Base-by-base conservation (phyloP, 2,888 invertebrate genomes). In the Chouioia cunea region DNA sequence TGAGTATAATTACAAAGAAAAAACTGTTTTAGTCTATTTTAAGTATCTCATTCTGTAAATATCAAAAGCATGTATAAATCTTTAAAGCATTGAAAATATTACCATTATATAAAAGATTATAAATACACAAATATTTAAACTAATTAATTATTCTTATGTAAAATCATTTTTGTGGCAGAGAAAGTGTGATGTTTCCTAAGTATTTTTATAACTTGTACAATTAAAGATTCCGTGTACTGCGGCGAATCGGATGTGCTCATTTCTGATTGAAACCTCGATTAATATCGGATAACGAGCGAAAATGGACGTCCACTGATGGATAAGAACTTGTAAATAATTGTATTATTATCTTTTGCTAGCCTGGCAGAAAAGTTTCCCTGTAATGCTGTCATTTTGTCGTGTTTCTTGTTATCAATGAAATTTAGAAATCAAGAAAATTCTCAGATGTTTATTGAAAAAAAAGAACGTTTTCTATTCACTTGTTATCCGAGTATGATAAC, bases 321-420 rank as follows among this genome's bases (percentile, higher is more conserved):
- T 22, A 50, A 53, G 14, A 57, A 52, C 22, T 63, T 70, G 67
- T 73, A 73, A 70, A 73, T 67, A 73, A 60, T 64, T n/a, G 22
- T 70, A 36, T 64, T 64, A 48, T 23, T 48, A 58, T 65, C 56
- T 69, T 73, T 65, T 69, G 22, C 65, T 65, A 65, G 65, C 60
- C 50, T 68, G 62, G 65, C 68, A 69, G 69, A 69, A 69, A 65
- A 63, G 43, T 73, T 73, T 59, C 62, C 63, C 69, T 73, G 65
- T 73, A 73, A 69, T 58, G 20, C 69, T 69, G 65, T 69, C 44
- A 47, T 69, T 69, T 73, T 73, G 57, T 69, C 69, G 6, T 69
- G 23, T 23, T 4, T 65, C 46, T 68, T 68, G 27, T 71, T 4
- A 59, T 57, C 20, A 18, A 43, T 63, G 16, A 10, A 65, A 58